phyloP scores from a whole-genome alignment of 2,797 vertebrate genomes.

The Lithobates sylvaticus region DNA sequence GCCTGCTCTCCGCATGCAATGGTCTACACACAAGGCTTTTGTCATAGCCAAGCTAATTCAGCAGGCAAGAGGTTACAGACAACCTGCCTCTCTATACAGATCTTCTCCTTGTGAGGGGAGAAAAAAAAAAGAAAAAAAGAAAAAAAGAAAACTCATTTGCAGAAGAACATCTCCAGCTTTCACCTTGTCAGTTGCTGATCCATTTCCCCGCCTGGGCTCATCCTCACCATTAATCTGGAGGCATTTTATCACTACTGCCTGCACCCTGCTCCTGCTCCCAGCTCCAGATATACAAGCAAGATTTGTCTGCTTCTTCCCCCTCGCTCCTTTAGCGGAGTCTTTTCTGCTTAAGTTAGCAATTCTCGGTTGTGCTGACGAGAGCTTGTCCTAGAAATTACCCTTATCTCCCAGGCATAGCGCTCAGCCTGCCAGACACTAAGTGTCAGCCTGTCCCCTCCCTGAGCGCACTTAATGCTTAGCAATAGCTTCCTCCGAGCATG shows the following conservation, averaged over 20 bases:
- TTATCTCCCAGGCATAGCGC: conserved; percentile 62
- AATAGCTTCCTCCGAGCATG: conserved; percentile 41
- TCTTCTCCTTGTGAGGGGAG: conserved; percentile 31
- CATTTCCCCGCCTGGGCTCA: conserved; percentile 61
- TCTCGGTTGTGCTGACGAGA: conserved; percentile 62
- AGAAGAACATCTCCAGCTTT: conserved; percentile 62
- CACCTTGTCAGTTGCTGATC: conserved; percentile 63
- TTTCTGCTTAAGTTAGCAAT: conserved; percentile 64
- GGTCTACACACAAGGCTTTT: not conserved
- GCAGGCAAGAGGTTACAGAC: conserved; percentile 54
- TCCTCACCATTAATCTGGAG: conserved; percentile 62
- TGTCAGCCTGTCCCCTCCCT: conserved; percentile 58
- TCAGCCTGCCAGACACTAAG: conserved; percentile 61
- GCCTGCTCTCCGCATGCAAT: no score
- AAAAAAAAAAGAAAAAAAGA: conserved; percentile 48
- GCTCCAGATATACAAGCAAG: conserved; percentile 62
- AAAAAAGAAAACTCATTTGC: conserved; percentile 52
- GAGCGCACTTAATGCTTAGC: conserved; percentile 61
- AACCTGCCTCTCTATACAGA: conserved; percentile 25
- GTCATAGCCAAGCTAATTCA: conserved; percentile 9
- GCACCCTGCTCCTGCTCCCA: conserved; percentile 61
- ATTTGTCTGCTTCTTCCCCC: conserved; percentile 60
- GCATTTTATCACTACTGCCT: conserved; percentile 61
- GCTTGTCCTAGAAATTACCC: conserved; percentile 64
- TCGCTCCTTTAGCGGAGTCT: conserved; percentile 58